Evolutionary conservation across 2,797 vertebrate species (phyloP), one percentile per base, ranked within the genome.

Genomic region (Falco biarmicus): DNA sequence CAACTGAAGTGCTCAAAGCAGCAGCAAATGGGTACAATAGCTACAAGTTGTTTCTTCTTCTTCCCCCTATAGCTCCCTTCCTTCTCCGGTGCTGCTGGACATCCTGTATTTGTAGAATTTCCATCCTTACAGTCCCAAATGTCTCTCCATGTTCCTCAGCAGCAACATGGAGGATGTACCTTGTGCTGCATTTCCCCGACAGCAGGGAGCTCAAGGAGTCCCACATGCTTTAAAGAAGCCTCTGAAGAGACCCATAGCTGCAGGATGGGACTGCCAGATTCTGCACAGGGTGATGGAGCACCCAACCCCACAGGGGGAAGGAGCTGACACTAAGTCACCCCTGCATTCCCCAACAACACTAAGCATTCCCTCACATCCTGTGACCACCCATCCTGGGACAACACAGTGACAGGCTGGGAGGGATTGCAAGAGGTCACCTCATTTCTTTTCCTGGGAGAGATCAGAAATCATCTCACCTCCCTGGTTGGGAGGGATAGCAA

Each of bases 151-250:
- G 0, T 47, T 87, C 5, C 25, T 31, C 18, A 5, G 7, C 51
- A 83, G 34, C 26, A 47, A 18, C 0, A 0, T 11, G n/a, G 81
- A 81, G 21, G 6, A 57, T 39, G 48, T 26, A 51, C 18, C 26
- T 39, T 0, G 0, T 45, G 29, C 34, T 74, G 19, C 14, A 19
- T 75, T 59, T 60, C 1, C 8, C 9, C 5, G 6, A 31, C 9
- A 29, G 28, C 19, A 60, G 34, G 51, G 10, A 51, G 15, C 12
- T 63, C 39, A 34, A 12, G 2, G 2, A 0, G 5, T 63, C 17
- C 20, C 68, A 71, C 2, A 61, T 39, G 11, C 12, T 80, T 76
- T 54, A 61, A 50, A n/a, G 12, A 90, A 85, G 18, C 18, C 20
- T 48, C 41, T 60, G 29, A 45, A 11, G 15, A 9, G 5, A 82